Percentiles rank a stretch among this genome's conserved stretches.
Conservation (phyloP, 1,140 invertebrate genomes). For the Orius laevigatus region DNA sequence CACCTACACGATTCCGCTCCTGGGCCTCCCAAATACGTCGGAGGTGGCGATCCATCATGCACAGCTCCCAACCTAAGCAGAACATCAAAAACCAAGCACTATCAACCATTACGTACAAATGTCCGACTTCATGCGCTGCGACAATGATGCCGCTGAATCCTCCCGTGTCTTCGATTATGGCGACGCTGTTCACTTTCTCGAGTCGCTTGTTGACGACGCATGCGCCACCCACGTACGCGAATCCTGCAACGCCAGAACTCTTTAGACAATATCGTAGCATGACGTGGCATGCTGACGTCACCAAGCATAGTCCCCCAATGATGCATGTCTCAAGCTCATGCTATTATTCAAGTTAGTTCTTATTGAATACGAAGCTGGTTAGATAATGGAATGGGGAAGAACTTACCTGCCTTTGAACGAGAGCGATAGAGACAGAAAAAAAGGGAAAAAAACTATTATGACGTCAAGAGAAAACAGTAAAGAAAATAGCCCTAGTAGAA, state of each 20-base stretch:
- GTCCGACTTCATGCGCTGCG: conserved; percentile 88
- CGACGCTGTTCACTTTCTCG: conserved; percentile 91
- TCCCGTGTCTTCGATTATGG: conserved; percentile 90
- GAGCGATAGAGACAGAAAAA: too few relatives aligned
- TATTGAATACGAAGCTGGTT: too few relatives aligned
- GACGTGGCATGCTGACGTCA: too few relatives aligned
- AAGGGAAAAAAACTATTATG: too few relatives aligned
- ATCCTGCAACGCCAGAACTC: conserved; percentile 40
- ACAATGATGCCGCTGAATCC: conserved; percentile 93
- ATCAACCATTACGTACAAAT: conserved; percentile 64
- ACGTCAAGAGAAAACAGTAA: too few relatives aligned
- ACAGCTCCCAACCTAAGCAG: conserved; percentile 69
- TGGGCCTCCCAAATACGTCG: conserved; percentile 82
- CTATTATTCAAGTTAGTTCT: too few relatives aligned
- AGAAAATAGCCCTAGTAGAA: too few relatives aligned
- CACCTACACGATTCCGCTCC: conserved; percentile 90
- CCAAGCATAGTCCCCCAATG: too few relatives aligned
- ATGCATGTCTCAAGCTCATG: too few relatives aligned
- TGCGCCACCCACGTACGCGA: conserved; percentile 88
- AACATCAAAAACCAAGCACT: conserved; percentile 18
- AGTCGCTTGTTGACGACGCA: conserved; percentile 89
- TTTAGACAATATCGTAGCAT: too few relatives aligned
- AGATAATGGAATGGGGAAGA: too few relatives aligned
- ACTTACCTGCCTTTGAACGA: too few relatives aligned
- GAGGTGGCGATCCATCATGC: conserved; percentile 85